Percentiles rank a stretch among this genome's conserved stretches.
phyloP scores from a whole-genome alignment of 2,113 vertebrate genomes.

The Hassar affinis region DNA sequence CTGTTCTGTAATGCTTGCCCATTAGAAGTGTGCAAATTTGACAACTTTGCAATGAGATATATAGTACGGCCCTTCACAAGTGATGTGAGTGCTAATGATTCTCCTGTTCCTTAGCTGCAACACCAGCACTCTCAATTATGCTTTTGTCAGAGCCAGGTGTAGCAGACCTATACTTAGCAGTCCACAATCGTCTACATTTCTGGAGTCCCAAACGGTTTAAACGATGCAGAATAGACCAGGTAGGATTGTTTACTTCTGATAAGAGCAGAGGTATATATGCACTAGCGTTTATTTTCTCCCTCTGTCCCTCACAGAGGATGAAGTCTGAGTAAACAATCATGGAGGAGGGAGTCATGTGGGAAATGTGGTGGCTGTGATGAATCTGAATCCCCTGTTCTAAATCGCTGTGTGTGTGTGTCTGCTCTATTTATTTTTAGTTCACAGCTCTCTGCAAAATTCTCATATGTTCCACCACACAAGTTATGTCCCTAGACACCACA shows the following conservation, averaged over 20 bases:
- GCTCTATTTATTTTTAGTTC: conserved; percentile 54
- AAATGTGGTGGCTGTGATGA: conserved; percentile 49
- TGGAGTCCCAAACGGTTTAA: conserved; percentile 19
- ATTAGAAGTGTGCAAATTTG: not conserved
- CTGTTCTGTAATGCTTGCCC: not conserved
- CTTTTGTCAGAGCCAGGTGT: conserved; percentile 36
- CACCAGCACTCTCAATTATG: conserved; percentile 13
- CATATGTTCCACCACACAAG: conserved; percentile 25
- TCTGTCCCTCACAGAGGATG: conserved; percentile 21
- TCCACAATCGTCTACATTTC: conserved; percentile 31
- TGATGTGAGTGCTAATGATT: not conserved
- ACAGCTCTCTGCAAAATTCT: conserved; percentile 38
- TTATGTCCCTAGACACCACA: conserved; percentile 21
- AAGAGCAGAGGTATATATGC: conserved; percentile 27
- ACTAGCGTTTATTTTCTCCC: conserved; percentile 31
- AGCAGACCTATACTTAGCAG: conserved; percentile 27
- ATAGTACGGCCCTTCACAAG: not conserved
- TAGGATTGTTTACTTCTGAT: conserved; percentile 39
- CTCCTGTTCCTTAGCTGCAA: conserved; percentile 23
- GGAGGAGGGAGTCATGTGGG: conserved; percentile 44
- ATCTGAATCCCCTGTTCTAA: conserved; percentile 48
- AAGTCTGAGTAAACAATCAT: conserved; percentile 42
- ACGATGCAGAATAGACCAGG: not conserved
- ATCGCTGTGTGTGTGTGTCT: conserved; percentile 24
- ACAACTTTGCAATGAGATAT: not conserved